Base-by-base conservation (phyloP, 1,140 invertebrate species). In the Centruroides sculpturatus region DNA sequence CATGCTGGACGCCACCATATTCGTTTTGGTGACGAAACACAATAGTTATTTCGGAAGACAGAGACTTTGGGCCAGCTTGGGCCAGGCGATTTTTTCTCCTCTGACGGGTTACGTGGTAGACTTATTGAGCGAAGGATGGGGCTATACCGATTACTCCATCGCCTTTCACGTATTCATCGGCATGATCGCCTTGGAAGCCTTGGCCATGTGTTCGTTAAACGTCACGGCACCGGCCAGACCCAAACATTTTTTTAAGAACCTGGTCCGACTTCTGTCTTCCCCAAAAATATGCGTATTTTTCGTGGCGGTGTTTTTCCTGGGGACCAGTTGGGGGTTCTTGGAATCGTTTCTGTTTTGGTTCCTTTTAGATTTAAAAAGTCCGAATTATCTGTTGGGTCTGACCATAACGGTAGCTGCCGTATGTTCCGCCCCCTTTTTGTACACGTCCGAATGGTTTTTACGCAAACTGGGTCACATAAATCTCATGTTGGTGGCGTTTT, bases 261-360 rank as follows among this genome's bases (percentile, higher is more conserved):
- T 89, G 11, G 82, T 78, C 58, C 81, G 82, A 13, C 78, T 89
- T 13, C 82, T 89, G 59, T 41, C 41, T 8, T 41, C 41, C 8
- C 41, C 41, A 0, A 41, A 41, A 8, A 41, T 41, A 41, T 41
- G 5, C 5, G 41, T 41, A 5, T 41, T 41, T 41, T 41, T 41
- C 8, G 72, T 84, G 36, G 82, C 82, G 12, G 83, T 83, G 66
- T 84, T 88, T 63, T 76, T 86, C 66, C 78, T 87, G 68, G 86
- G 87, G 9, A 83, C 80, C 0, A 82, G 82, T 10, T 89, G 85
- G 85, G 87, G 87, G 6, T 89, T 86, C 71, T 83, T 89, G 50
- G 87, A 90, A 72, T 87, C 83, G 60, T 92, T 90, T 73, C 75
- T 92, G 5, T 92, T 91, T 72, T 90, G 86, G 87, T 79, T 88